Conservation (phyloP, 2,113 vertebrate genomes). For the Psammodynastes pulverulentus region DNA sequence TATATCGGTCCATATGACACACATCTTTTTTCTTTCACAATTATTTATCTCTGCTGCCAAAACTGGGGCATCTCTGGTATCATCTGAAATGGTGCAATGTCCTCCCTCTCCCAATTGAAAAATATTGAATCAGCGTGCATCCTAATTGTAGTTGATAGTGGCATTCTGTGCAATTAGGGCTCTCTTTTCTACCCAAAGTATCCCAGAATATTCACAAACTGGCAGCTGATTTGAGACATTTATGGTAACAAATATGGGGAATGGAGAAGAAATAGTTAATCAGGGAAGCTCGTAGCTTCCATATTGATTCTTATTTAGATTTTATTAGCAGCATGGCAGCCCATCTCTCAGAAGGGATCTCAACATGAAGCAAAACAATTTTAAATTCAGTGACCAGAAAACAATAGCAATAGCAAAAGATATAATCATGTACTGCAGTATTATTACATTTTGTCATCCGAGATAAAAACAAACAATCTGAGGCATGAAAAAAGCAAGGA, state of each 20-base stretch:
- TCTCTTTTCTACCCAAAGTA: neutral
- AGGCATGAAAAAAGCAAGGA: neutral
- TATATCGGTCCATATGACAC: neutral
- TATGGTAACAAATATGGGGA: neutral
- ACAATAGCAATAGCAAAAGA: too few relatives aligned
- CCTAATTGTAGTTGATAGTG: neutral
- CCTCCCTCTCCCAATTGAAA: neutral
- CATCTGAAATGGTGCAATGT: neutral
- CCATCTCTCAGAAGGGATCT: neutral
- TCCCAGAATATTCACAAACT: neutral
- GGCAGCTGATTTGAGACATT: neutral
- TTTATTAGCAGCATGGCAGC: neutral
- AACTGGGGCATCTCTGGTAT: neutral
- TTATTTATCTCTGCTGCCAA: neutral
- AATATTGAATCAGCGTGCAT: neutral
- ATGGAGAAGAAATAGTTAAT: neutral
- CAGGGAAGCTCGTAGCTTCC: neutral
- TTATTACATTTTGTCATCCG: neutral
- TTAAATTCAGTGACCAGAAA: conserved; percentile 4
- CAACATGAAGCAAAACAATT: neutral
- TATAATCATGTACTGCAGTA: neutral
- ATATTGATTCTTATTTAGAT: neutral
- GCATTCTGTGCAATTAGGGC: neutral
- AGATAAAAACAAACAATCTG: neutral
- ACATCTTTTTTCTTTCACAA: neutral